A percentile compares a stretch with the other conserved stretches of the same genome.
These are phyloP conservation scores for Sitta carolinensis DNA, from an alignment of 2,797 vertebrate species.

Conservation along the genomic window DNA sequence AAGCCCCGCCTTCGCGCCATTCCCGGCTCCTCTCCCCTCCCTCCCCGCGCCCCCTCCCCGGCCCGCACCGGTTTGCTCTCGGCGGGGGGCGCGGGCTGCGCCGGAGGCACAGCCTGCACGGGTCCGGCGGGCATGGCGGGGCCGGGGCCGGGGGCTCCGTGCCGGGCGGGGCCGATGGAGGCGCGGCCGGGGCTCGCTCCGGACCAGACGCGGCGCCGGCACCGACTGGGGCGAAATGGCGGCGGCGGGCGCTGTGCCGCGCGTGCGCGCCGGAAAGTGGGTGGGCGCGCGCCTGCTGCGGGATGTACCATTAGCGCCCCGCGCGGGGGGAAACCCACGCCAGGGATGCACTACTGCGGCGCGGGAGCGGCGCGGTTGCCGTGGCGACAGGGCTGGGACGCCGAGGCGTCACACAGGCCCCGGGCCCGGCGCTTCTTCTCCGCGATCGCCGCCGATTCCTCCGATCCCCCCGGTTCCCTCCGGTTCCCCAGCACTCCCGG, in stretches of 20 bases:
- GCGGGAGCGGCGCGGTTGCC: accelerated
- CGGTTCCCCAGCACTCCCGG: neutral
- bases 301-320: neutral
- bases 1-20: neutral
- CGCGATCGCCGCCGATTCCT: neutral
- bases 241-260: neutral
- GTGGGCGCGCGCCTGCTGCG: neutral
- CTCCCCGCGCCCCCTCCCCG: neutral
- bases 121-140: slow-evolving; percentile 90
- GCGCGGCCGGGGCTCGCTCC: neutral
- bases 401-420: neutral
- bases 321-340: accelerated
- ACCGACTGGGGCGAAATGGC: neutral
- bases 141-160: neutral
- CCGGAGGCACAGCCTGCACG: slow-evolving; percentile 87
- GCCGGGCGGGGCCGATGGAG: neutral
- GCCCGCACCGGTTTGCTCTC: slow-evolving; percentile 62
- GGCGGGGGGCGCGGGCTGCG: slow-evolving; percentile 78
- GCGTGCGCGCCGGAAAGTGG: neutral
- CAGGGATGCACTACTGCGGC: neutral
- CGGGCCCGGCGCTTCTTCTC: too few species aligned
- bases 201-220: neutral
- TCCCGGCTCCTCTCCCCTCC: neutral
- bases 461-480: too few species aligned
- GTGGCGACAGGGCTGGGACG: neutral